Evolutionary conservation across 2,888 invertebrate species (phyloP), one percentile per base, ranked within the genome.

Genomic region (Chaitophorus viminalis): DNA sequence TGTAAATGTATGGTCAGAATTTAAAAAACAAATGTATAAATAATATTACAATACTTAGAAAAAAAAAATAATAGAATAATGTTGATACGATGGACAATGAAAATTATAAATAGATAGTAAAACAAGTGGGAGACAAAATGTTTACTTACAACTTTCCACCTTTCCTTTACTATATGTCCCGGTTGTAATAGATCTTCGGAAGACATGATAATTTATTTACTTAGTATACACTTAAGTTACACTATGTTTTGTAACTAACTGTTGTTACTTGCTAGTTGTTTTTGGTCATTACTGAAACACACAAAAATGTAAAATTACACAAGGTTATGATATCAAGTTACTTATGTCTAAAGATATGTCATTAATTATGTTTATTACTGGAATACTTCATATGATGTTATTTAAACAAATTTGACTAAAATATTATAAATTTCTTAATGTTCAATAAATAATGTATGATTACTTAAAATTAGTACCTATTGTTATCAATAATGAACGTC

Each of bases 121-220:
- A 72, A 79, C 29, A 39, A 52, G 68, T 72, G 70, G 70, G 70
- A 82, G 72, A 82, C 60, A 52, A 82, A 89, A 88, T 89, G 36
- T 76, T 79, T 88, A 91, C 94, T 92, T 91, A 98, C 99, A 91
- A 95, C 94, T 97, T 99, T 99, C 99, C 99, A 99, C 92, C 99
- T 93, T 91, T 99, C 99, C 93, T 99, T 99, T 91, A 99, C 98
- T 89, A 98, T 96, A 93, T 98, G 98, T 82, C 98, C 98, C 68
- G 98, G 97, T 92, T 98, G 98, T 91, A 99, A 93, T 90, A 99
- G 94, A 92, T 99, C 98, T 92, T 97, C 97, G 90, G 95, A 75
- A 81, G 87, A 87, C 87, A 87, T 76, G 65, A 60, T 18, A 31
- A 82, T 6, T 68, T 36, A 65, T 39, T 39, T 68, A 65, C 25